Evolutionary conservation across 2,113 vertebrate species (phyloP).

Genomic region (Xyrauchen texanus): DNA sequence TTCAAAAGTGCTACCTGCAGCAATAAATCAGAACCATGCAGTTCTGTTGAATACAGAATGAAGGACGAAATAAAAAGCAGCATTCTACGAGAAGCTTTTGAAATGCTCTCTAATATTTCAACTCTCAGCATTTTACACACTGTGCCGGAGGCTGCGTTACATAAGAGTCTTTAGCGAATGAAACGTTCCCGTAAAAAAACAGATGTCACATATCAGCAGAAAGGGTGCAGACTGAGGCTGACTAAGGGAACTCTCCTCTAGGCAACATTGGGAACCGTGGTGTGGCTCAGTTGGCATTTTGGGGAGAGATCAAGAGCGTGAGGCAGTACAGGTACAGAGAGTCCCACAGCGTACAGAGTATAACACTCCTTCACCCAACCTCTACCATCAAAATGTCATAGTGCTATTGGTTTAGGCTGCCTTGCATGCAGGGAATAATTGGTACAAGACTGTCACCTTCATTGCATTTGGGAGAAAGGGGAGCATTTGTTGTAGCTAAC

Average conservation of each 20-base stretch:
- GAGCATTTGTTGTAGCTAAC: neutral
- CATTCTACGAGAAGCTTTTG: slow-evolving; percentile 9
- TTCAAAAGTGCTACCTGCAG: neutral
- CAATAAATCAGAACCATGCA: neutral
- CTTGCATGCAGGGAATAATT: slow-evolving; percentile 52
- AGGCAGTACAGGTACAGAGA: slow-evolving; percentile 20
- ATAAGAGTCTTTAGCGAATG: slow-evolving; percentile 31
- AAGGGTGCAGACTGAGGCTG: slow-evolving; percentile 8
- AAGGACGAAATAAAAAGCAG: neutral
- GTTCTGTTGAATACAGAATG: neutral
- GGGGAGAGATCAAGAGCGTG: slow-evolving; percentile 43
- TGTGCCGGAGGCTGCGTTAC: slow-evolving; percentile 17
- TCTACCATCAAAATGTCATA: slow-evolving; percentile 46
- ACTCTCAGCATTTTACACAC: slow-evolving; percentile 19
- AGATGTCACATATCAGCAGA: slow-evolving; percentile 47
- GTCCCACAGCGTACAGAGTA: slow-evolving; percentile 19
- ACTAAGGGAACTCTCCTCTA: neutral
- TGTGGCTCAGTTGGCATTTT: slow-evolving; percentile 13
- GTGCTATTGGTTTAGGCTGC: slow-evolving; percentile 31
- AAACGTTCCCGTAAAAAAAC: slow-evolving; percentile 24
- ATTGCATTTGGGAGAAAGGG: neutral
- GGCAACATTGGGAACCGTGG: neutral
- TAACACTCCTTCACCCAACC: neutral
- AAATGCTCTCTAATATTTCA: slow-evolving; percentile 30
- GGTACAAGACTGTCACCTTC: slow-evolving; percentile 39